These are phyloP conservation scores for Sinocyclocheilus grahami DNA, from an alignment of 2,113 vertebrate genomes.

Conservation along the genomic window DNA sequence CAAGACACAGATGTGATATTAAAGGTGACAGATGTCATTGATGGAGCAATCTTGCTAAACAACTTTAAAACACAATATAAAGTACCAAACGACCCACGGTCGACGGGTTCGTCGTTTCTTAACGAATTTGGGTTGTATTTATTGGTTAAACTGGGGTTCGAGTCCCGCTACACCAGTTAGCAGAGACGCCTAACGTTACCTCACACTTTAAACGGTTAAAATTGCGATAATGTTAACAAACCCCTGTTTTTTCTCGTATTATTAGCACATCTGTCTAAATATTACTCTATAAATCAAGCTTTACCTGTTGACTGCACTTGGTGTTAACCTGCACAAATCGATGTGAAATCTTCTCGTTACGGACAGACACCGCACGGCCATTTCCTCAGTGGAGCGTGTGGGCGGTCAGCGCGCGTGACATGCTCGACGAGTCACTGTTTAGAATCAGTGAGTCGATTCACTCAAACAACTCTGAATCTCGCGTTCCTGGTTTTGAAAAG, in stretches of 20 bases:
- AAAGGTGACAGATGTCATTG: neutral
- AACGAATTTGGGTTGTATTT: neutral
- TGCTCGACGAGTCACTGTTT: neutral
- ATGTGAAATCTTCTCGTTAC: slow-evolving; percentile 30
- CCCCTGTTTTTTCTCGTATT: neutral
- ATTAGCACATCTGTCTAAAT: neutral
- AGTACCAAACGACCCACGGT: neutral
- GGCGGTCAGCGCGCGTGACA: slow-evolving; percentile 28
- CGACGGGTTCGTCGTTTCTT: neutral
- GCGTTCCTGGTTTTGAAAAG: neutral
- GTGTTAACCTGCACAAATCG: slow-evolving; percentile 40
- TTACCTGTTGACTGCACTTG: slow-evolving; percentile 52
- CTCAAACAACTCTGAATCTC: neutral
- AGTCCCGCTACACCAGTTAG: neutral
- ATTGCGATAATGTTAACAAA: neutral
- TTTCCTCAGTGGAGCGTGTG: slow-evolving; percentile 30
- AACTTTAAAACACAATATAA: neutral
- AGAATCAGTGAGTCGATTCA: slow-evolving; percentile 26
- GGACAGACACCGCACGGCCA: slow-evolving; percentile 58
- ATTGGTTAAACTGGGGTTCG: neutral
- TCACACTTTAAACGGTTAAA: slow-evolving; percentile 7
- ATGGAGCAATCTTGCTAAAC: neutral
- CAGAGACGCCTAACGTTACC: neutral
- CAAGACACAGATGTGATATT: neutral
- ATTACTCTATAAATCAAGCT: neutral